These are phyloP conservation scores for Gandaritis pyraliata DNA, from an alignment of 2,888 invertebrate species.

Conservation along the genomic window DNA sequence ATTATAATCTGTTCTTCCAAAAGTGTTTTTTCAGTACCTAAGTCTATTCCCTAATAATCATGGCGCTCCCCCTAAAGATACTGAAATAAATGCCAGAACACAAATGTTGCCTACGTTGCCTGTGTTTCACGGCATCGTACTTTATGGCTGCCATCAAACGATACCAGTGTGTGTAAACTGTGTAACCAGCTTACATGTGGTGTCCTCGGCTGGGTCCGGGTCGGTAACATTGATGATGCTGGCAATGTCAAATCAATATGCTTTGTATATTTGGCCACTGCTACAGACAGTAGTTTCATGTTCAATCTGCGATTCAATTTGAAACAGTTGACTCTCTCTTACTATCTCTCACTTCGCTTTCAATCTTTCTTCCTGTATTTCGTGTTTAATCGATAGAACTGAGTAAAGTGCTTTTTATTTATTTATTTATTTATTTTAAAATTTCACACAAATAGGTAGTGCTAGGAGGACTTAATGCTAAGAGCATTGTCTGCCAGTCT, in stretches of 20 bases:
- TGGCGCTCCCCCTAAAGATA: no score
- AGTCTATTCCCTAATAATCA: no score
- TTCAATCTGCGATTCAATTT: no score
- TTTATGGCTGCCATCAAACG: conserved; percentile 51
- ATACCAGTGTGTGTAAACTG: conserved; percentile 34
- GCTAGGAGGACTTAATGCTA: no score
- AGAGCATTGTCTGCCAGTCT: no score
- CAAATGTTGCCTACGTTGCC: conserved; percentile 40
- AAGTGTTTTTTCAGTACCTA: no score
- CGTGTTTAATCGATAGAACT: no score
- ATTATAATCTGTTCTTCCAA: neutral
- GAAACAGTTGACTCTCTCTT: neutral
- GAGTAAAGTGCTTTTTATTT: no score
- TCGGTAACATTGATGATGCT: conserved; percentile 35
- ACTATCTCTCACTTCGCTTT: no score
- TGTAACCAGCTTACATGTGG: conserved; percentile 31
- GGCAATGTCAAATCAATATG: conserved; percentile 14
- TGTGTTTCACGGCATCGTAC: conserved; percentile 44
- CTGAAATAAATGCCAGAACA: conserved; percentile 34
- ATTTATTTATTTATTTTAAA: no score
- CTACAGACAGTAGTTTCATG: neutral
- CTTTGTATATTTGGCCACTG: neutral
- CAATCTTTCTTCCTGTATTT: no score
- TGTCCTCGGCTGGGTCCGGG: conserved; percentile 15
- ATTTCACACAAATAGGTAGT: no score